Evolutionary conservation across 1,140 invertebrate species (phyloP), one percentile per base, ranked within the genome.

Genomic region (Formica selysi): DNA sequence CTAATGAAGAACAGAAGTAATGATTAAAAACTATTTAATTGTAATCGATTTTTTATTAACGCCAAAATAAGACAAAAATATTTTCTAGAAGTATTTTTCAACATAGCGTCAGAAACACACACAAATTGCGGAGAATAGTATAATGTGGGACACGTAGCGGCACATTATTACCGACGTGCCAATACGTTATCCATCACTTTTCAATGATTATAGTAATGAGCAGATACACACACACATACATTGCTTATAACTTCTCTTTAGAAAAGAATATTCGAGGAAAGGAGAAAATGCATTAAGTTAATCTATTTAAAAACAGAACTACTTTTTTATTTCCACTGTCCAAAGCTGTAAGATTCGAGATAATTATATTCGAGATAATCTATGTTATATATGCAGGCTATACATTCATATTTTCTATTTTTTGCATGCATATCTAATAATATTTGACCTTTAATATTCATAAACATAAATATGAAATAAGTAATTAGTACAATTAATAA

Each of bases 31-130:
- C 26, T 76, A 76, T 26, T 41, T 8, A 1, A 51, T 26, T 71
- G n/a, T 13, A 29, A 74, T 22, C 13, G n/a, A 74, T 59, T 59
- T 36, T 59, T 41, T 36, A 38, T 38, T 22, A 19, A n/a, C 19
- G 8, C 7, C 22, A n/a, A 74, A 59, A 57, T 76, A 59, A 59
- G 11, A 11, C 8, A 26, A 36, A 76, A 76, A 38, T 59, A 3
- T 59, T 76, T 59, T n/a, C 32, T 76, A n/a, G 19, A 71, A 71
- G 26, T 51, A 44, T 51, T 71, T 71, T 11, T 26, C 19, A 41
- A 71, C 68, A 2, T 11, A 8, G 4, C 11, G 36, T 70, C 10
- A 32, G 32, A 32, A 32, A 32, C 26, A 44, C 10, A 44, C 41
- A 44, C 26, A 71, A 51, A 48, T 51, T 71, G 10, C 16, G n/a